These are phyloP conservation scores for Drosophila helvetica DNA, from an alignment of 2,888 invertebrate species.

Conservation along the genomic window DNA sequence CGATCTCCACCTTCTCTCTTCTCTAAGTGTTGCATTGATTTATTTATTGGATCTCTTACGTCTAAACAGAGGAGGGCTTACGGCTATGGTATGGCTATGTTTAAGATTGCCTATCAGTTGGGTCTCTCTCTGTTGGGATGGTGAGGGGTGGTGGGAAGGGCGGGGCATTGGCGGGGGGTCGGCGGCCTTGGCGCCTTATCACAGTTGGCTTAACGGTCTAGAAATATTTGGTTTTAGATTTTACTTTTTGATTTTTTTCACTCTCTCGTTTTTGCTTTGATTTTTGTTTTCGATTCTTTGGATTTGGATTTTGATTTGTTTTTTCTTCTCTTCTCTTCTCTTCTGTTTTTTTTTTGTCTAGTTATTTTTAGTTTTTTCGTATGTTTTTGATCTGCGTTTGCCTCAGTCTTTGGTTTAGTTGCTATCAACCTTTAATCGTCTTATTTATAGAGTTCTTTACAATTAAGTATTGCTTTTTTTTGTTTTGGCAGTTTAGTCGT, in stretches of 20 bases:
- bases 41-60: conserved; percentile 25
- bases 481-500: conserved; percentile 32
- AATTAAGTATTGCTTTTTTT: conserved; percentile 26
- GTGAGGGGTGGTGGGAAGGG: conserved; percentile 19
- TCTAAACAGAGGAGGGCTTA: conserved; percentile 23
- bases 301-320: conserved; percentile 57
- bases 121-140: not conserved
- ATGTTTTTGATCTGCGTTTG: conserved; percentile 18
- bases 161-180: conserved; percentile 21
- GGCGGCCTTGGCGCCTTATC: conserved; percentile 49
- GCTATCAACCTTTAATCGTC: conserved; percentile 36
- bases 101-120: not conserved
- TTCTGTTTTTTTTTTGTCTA: not conserved
- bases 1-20: not conserved
- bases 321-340: conserved; percentile 16
- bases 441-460: conserved; percentile 21
- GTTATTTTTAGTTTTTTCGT: conserved; percentile 7
- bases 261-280: conserved; percentile 12
- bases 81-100: not conserved
- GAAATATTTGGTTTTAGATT: conserved; percentile 46
- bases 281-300: conserved; percentile 42
- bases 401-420: conserved; percentile 61
- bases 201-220: conserved; percentile 65
- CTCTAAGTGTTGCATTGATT: not conserved
- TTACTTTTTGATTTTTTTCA: conserved; percentile 46